Percentiles rank a stretch among this genome's conserved stretches.
Conservation (phyloP, 2,113 vertebrate genomes). For the Phaethon lepturus region DNA sequence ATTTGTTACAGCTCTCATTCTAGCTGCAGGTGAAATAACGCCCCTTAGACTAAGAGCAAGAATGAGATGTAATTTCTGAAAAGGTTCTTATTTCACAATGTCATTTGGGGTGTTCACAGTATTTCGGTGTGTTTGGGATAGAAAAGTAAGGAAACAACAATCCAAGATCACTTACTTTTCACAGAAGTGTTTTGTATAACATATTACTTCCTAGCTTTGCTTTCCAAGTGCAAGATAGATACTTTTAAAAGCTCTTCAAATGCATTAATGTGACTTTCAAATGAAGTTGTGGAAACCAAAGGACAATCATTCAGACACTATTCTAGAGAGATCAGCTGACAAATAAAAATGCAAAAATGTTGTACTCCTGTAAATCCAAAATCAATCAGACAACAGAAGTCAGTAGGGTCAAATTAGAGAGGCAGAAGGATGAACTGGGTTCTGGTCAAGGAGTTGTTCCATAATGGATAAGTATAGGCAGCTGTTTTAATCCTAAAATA, state of each 20-base stretch:
- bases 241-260: constrained; percentile 66
- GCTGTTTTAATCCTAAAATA: not conserved
- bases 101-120: not conserved
- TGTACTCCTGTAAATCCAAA: not conserved
- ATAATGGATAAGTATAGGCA: not conserved
- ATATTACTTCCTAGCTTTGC: constrained; percentile 24
- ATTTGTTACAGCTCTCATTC: not conserved
- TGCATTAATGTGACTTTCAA: constrained; percentile 62
- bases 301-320: constrained; percentile 25
- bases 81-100: constrained; percentile 3
- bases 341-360: constrained; percentile 41
- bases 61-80: not conserved
- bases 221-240: constrained; percentile 57
- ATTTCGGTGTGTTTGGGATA: not conserved
- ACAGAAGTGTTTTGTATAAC: constrained; percentile 29
- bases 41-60: not conserved
- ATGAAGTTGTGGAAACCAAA: constrained; percentile 59
- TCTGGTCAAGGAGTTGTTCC: not conserved
- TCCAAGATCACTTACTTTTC: constrained; percentile 47
- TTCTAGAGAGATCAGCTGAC: constrained; percentile 48
- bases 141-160: constrained; percentile 56
- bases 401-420: not conserved
- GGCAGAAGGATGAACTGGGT: not conserved
- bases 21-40: not conserved
- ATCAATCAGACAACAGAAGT: not conserved